These are phyloP conservation scores for Thereva unica DNA, from an alignment of 2,888 invertebrate genomes.

Conservation along the genomic window DNA sequence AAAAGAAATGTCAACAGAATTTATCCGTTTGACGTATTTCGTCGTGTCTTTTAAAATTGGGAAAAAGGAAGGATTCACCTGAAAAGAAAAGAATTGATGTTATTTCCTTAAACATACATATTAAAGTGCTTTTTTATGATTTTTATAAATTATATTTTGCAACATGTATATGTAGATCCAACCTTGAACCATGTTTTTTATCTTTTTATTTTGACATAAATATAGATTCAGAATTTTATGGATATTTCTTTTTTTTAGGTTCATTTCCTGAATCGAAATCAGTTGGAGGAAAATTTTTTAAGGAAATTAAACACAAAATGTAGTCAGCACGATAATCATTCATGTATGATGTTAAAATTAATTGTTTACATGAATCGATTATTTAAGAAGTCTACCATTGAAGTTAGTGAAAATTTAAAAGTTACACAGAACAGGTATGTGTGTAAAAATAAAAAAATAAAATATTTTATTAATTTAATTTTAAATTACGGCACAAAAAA, in stretches of 20 bases:
- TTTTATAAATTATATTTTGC: too few relatives aligned
- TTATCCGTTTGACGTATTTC: too few relatives aligned
- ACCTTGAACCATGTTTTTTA: too few relatives aligned
- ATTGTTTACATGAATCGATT: conserved; percentile 81
- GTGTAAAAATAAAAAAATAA: conserved; percentile 4
- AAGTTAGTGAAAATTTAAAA: conserved; percentile 75
- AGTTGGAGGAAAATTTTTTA: conserved; percentile 71
- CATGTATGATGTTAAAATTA: conserved; percentile 81
- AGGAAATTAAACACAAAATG: conserved; percentile 79
- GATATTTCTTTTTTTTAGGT: conserved; percentile 52
- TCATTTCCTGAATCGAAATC: conserved; percentile 53
- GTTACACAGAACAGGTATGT: conserved; percentile 71
- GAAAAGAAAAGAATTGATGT: too few relatives aligned
- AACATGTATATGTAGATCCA: too few relatives aligned
- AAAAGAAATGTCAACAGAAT: too few relatives aligned
- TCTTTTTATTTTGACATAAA: not conserved
- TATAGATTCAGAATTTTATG: not conserved
- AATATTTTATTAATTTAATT: not conserved
- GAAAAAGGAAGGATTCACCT: too few relatives aligned
- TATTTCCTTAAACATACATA: too few relatives aligned
- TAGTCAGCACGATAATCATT: conserved; percentile 74
- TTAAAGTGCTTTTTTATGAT: too few relatives aligned
- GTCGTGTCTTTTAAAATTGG: too few relatives aligned
- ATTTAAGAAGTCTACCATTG: conserved; percentile 78
- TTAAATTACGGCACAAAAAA: too few relatives aligned